Evolutionary conservation across 2,113 vertebrate genomes (phyloP).

Genomic region (Catharus fuscescens): DNA sequence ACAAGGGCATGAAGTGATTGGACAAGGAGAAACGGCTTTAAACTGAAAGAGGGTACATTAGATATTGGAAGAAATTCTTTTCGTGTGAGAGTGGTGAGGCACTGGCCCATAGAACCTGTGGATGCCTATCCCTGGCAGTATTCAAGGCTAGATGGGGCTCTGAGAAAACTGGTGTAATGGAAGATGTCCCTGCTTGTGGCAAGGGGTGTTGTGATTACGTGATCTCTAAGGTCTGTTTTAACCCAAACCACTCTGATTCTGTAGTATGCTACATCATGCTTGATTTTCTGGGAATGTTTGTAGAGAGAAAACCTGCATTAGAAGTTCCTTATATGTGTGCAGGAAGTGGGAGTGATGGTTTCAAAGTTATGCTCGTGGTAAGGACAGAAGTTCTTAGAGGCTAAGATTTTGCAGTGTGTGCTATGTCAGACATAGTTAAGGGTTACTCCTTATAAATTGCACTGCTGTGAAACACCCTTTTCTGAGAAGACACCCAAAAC

Average conservation of each 20-base stretch:
- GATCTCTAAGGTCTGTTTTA: not conserved
- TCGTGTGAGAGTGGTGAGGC: not conserved
- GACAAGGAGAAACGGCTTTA: not conserved
- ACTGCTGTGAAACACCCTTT: not conserved
- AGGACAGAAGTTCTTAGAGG: not conserved
- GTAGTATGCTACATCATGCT: not conserved
- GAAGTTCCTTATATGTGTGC: accelerated
- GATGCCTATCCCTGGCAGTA: not conserved
- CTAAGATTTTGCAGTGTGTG: not conserved
- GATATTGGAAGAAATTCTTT: not conserved
- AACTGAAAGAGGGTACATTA: not conserved
- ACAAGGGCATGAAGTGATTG: not conserved
- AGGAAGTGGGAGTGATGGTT: not conserved
- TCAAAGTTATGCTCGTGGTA: not conserved
- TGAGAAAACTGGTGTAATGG: not conserved
- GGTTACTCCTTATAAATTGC: not conserved
- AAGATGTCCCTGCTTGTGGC: not conserved
- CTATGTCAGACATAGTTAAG: not conserved
- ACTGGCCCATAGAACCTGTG: not conserved
- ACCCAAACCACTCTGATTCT: not conserved
- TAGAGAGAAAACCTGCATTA: not conserved
- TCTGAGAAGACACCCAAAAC: not conserved
- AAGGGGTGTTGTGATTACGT: not conserved
- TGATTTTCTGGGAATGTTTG: not conserved
- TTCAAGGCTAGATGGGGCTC: not conserved